Evolutionary conservation across 2,888 invertebrate genomes (phyloP).

Genomic region (Nomada fabriciana): DNA sequence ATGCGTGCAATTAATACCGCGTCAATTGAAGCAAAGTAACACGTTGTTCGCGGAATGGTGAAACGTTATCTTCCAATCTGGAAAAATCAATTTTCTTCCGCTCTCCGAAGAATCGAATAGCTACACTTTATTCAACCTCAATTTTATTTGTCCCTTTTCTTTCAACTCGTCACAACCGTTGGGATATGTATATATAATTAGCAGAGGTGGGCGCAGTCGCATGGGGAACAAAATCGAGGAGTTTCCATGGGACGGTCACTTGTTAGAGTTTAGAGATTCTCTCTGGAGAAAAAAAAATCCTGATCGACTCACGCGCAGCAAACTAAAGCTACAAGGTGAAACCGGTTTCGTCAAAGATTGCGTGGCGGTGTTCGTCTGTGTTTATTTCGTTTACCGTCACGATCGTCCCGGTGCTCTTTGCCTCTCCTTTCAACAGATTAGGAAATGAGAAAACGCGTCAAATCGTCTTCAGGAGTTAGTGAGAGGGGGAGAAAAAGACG

Average conservation of each 20-base stretch:
- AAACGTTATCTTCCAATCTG: too few species aligned
- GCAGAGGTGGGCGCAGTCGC: neutral
- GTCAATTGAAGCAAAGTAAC: neutral
- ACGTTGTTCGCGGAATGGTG: too few species aligned
- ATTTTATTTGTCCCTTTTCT: too few species aligned
- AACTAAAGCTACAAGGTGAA: constrained; percentile 36
- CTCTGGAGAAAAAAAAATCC: constrained; percentile 26
- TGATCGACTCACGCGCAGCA: constrained; percentile 40
- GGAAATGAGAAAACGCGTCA: constrained; percentile 20
- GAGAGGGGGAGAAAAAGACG: neutral
- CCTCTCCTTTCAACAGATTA: constrained; percentile 30
- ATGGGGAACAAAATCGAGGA: neutral
- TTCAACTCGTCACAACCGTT: too few species aligned
- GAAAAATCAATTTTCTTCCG: neutral
- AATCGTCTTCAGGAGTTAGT: neutral
- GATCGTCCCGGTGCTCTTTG: constrained; percentile 19
- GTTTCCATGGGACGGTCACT: constrained; percentile 19
- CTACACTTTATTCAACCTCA: too few species aligned
- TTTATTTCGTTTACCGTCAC: constrained; percentile 46
- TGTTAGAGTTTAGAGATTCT: constrained; percentile 27
- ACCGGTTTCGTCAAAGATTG: constrained; percentile 56
- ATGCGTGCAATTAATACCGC: neutral
- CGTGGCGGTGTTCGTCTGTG: constrained; percentile 39
- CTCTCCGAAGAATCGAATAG: too few species aligned
- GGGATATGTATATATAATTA: too few species aligned